Evolutionary conservation across 1,140 invertebrate species (phyloP).

Genomic region (Agraylea sexmaculata): DNA sequence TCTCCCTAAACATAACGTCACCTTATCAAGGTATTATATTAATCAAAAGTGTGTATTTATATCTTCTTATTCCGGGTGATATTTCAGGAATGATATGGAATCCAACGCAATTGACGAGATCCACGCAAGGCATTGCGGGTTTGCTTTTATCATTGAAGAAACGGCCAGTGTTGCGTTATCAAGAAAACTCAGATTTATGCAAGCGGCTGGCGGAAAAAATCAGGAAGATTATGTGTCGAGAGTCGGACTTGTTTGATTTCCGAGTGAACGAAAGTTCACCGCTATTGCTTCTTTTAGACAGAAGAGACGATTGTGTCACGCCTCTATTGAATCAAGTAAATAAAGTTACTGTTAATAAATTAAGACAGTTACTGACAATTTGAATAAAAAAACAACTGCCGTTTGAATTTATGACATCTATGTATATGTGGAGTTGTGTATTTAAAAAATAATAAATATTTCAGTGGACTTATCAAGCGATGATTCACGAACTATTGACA

Average conservation of each 20-base stretch:
- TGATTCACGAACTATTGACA: constrained; percentile 95
- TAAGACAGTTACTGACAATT: neutral
- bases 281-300: constrained; percentile 77
- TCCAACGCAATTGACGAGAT: constrained; percentile 57
- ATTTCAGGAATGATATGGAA: constrained; percentile 61
- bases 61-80: neutral
- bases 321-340: constrained; percentile 83
- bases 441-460: constrained; percentile 17
- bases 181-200: constrained; percentile 76
- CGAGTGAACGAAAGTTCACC: constrained; percentile 60
- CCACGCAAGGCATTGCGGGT: constrained; percentile 73
- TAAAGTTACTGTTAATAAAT: neutral
- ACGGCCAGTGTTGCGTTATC: constrained; percentile 83
- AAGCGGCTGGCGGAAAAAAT: constrained; percentile 77
- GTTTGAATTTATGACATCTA: constrained; percentile 1
- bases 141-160: constrained; percentile 87
- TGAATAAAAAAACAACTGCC: neutral
- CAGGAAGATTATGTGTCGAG: constrained; percentile 72
- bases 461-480: constrained; percentile 98
- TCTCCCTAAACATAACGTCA: constrained; percentile 58
- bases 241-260: constrained; percentile 79
- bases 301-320: constrained; percentile 89
- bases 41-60: constrained; percentile 1
- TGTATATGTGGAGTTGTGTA: neutral
- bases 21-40: constrained; percentile 46